These are phyloP conservation scores for Sinodicranocentrus sp. DNA, from an alignment of 2,888 invertebrate genomes.

Conservation along the genomic window DNA sequence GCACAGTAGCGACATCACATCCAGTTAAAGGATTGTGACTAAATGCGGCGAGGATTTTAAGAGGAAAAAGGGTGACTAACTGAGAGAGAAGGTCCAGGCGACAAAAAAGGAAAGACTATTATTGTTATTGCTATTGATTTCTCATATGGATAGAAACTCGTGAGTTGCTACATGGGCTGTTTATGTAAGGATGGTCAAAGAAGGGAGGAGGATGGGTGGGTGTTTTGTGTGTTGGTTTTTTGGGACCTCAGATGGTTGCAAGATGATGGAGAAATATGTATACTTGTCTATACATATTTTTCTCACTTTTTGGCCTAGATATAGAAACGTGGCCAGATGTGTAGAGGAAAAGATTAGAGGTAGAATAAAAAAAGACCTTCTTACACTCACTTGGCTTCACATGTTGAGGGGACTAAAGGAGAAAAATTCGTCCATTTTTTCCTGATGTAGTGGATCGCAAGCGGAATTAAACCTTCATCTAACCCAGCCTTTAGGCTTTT, in stretches of 20 bases:
- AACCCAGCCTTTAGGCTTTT: slow-evolving; percentile 44
- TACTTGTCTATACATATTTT: not conserved
- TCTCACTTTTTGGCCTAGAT: not conserved
- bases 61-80: slow-evolving; percentile 30
- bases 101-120: slow-evolving; percentile 41
- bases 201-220: not conserved
- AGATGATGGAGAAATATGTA: not conserved
- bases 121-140: slow-evolving; percentile 56
- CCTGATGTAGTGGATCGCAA: slow-evolving; percentile 25
- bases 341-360: not conserved
- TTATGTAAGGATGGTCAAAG: slow-evolving; percentile 21
- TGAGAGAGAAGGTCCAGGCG: slow-evolving; percentile 8
- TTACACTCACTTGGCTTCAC: slow-evolving; percentile 57
- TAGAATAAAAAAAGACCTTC: slow-evolving; percentile 24
- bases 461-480: slow-evolving; percentile 50
- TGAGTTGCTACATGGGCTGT: not conserved
- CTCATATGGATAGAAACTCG: not conserved
- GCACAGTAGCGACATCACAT: not conserved
- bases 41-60: slow-evolving; percentile 18
- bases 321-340: too few species aligned
- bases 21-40: not conserved
- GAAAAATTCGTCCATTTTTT: slow-evolving; percentile 26
- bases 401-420: not conserved
- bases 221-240: not conserved
- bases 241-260: slow-evolving; percentile 37